Base-by-base conservation (phyloP, 2,113 vertebrate species). In the Apus apus region DNA sequence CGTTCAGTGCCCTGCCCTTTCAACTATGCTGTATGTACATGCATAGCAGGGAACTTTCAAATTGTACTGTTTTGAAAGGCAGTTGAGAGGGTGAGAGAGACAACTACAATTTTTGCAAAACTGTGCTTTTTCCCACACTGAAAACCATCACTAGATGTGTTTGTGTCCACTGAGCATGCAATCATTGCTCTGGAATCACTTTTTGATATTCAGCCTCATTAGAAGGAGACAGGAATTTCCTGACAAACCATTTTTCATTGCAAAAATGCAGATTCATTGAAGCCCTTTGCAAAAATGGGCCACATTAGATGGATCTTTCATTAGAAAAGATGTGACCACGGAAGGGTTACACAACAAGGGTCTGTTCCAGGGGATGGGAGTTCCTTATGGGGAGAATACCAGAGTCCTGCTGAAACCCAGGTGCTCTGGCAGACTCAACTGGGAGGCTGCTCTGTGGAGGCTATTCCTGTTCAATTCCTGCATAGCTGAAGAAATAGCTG, bases 131-230 rank as follows among this genome's bases (percentile, higher is more conserved):
- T 29, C 61, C 64, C 64, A 53, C 56, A 64, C 26, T 88, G 67
- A 45, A 90, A 95, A 96, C 13, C 72, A 86, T 89, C 45, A 26
- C 20, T 89, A 74, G 53, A 57, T 9, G 8, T 40, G 29, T 93
- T 85, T 85, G 45, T 85, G 60, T 85, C 43, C 67, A 71, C 23
- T 88, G 85, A 94, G 85, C 34, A 45, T 71, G 51, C n/a, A 67
- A 22, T 74, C 60, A 51, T 74, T 90, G 67, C 60, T 88, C 54
- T 85, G 60, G 82, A 95, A 90, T 95, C 36, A 94, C 32, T 67
- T 93, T 74, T 85, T 90, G 54, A 36, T 88, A 30, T 75, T 76
- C 67, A 85, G 14, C 53, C 74, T 79, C 30, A 23, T 85, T 88
- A 74, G 75, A 74, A 80, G 40, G 12, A 90, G 36, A 26, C 4